Conservation (phyloP, 2,797 vertebrate species). For the Lacerta bilineata region DNA sequence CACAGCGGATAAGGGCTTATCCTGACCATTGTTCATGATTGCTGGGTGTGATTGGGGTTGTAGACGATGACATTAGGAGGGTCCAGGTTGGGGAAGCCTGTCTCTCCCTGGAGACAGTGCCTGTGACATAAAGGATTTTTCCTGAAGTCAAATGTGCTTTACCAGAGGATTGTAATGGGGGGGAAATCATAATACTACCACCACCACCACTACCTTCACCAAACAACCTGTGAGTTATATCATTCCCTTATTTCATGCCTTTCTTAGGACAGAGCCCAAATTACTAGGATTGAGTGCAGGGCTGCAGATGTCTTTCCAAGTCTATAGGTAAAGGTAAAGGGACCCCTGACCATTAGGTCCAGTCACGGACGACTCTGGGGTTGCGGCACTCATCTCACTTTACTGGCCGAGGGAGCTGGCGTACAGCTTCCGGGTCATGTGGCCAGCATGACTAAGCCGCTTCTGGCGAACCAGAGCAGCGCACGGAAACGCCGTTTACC, state of each 20-base stretch:
- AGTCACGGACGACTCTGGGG: too few species aligned
- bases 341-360: too few species aligned
- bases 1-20: too few species aligned
- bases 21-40: too few species aligned
- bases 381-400: too few species aligned
- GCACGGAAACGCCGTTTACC: too few species aligned
- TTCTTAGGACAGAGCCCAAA: constrained; percentile 48
- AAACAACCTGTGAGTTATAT: not conserved
- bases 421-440: too few species aligned
- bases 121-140: not conserved
- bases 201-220: not conserved
- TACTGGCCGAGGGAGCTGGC: too few species aligned
- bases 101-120: not conserved
- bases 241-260: constrained; percentile 3
- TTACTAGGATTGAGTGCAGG: constrained; percentile 64
- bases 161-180: not conserved
- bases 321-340: not conserved
- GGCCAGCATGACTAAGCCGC: too few species aligned
- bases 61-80: too few species aligned
- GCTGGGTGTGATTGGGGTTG: too few species aligned
- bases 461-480: too few species aligned
- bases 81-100: not conserved
- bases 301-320: not conserved
- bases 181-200: not conserved
- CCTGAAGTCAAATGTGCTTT: not conserved